A percentile compares a stretch with the other conserved stretches of the same genome.
Conservation (phyloP, 2,797 vertebrate genomes). For the Spea hammondii region DNA sequence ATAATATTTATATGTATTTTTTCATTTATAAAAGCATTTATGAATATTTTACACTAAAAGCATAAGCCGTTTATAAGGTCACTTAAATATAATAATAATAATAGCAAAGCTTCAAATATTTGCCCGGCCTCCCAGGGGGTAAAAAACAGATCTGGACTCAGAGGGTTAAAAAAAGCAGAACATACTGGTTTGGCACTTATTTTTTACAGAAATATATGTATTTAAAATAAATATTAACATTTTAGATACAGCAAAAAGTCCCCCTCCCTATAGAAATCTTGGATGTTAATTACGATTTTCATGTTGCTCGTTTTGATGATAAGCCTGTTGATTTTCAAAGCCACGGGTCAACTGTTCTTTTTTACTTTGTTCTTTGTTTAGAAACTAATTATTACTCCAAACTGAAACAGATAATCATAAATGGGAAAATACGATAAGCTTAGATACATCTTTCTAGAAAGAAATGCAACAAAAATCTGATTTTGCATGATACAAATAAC, state of each 20-base stretch:
- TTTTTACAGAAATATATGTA: background rate
- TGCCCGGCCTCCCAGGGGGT: too few species aligned
- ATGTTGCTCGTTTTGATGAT: slow-evolving; percentile 15
- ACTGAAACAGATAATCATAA: slow-evolving; percentile 34
- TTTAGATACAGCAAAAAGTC: background rate
- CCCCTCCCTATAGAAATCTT: background rate
- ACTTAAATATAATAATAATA: too few species aligned
- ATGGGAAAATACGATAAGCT: slow-evolving; percentile 8
- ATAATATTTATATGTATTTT: too few species aligned
- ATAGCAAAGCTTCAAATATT: too few species aligned
- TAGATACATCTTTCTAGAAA: background rate
- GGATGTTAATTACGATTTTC: background rate
- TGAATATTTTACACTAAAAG: too few species aligned
- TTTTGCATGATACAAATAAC: background rate
- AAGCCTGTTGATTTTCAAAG: slow-evolving; percentile 23
- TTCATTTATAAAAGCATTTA: too few species aligned
- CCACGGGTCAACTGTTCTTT: background rate
- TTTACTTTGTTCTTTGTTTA: slow-evolving; percentile 33
- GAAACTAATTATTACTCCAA: slow-evolving; percentile 29
- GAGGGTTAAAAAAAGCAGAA: too few species aligned
- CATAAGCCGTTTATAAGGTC: too few species aligned
- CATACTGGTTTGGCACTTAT: background rate
- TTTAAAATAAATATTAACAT: background rate
- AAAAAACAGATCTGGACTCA: too few species aligned
- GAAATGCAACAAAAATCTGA: background rate